phyloP scores from a whole-genome alignment of 2,797 vertebrate genomes.

The Chlorospingus flavigularis region DNA sequence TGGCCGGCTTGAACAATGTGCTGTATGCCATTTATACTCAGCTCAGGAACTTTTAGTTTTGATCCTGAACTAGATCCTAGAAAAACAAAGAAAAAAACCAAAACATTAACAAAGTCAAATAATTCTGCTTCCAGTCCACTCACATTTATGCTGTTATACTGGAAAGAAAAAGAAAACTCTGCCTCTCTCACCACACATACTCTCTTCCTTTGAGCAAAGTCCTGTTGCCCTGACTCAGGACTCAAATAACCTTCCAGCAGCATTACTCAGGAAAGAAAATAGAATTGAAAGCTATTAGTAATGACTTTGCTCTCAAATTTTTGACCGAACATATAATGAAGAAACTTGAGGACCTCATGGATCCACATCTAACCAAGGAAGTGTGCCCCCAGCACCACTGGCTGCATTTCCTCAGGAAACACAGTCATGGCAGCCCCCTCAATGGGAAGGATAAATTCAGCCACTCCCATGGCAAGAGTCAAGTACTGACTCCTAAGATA shows the following conservation, averaged over 20 bases:
- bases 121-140: background rate
- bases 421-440: background rate
- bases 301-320: background rate
- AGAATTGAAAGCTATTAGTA: background rate
- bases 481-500: background rate
- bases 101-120: slow-evolving; percentile 40
- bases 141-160: background rate
- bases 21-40: slow-evolving; percentile 83
- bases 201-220: background rate
- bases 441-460: background rate
- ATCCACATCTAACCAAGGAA: background rate
- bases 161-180: background rate
- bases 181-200: background rate
- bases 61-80: slow-evolving; percentile 82
- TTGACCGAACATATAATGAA: background rate
- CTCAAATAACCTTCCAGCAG: background rate
- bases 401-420: slow-evolving; percentile 36
- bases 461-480: background rate
- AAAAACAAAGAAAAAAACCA: slow-evolving; percentile 55
- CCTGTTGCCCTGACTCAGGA: background rate
- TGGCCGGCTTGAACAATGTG: slow-evolving; percentile 85
- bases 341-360: background rate
- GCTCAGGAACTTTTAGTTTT: slow-evolving; percentile 82
- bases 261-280: background rate
- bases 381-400: background rate